Conservation (phyloP, 2,113 vertebrate species). For the Tragelaphus buxtoni region DNA sequence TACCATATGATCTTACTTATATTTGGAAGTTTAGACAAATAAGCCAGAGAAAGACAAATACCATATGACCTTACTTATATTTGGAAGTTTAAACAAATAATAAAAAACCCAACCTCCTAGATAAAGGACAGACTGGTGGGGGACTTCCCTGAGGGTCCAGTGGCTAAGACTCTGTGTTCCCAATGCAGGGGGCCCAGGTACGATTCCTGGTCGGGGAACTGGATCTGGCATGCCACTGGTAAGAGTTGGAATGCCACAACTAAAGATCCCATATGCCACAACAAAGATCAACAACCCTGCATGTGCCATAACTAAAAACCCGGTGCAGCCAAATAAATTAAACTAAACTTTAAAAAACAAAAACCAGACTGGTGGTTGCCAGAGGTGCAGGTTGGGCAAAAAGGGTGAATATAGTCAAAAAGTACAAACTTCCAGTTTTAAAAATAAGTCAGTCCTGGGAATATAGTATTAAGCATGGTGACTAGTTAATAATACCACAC, state of each 20-base stretch:
- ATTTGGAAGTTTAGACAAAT: neutral
- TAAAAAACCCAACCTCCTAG: neutral
- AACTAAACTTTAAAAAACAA: neutral
- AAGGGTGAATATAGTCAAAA: neutral
- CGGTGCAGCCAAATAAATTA: neutral
- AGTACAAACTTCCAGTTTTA: neutral
- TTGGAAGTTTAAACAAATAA: neutral
- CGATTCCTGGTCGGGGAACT: neutral
- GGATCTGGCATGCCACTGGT: neutral
- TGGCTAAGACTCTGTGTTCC: neutral
- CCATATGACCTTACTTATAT: neutral
- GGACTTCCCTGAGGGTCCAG: neutral
- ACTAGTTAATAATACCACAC: neutral
- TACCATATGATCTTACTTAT: neutral
- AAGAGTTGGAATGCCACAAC: neutral
- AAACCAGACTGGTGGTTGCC: neutral
- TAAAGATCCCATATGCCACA: neutral
- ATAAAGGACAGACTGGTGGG: neutral
- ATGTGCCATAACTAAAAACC: neutral
- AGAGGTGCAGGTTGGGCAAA: neutral
- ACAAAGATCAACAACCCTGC: neutral
- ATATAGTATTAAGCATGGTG: neutral
- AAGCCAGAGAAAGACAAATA: neutral
- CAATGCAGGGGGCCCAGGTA: neutral
- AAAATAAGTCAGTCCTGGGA: neutral